Evolutionary conservation across 2,888 invertebrate species (phyloP).

Genomic region (Seladonia tumulorum): DNA sequence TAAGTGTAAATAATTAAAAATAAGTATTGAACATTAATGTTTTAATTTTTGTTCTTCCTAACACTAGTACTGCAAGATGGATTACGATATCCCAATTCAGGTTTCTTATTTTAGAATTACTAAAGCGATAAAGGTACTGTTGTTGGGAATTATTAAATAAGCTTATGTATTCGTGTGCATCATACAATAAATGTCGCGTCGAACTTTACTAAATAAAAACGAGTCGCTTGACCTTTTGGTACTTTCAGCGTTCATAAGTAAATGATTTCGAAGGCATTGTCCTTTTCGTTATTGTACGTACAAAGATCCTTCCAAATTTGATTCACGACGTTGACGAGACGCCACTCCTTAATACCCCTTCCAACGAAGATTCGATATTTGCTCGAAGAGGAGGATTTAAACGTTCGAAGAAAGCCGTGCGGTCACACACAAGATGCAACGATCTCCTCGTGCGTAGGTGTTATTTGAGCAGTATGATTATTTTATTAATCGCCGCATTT

Average conservation of each 20-base stretch:
- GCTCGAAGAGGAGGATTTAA: slow-evolving; percentile 66
- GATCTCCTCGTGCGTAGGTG: slow-evolving; percentile 42
- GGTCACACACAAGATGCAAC: slow-evolving; percentile 63
- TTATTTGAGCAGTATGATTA: slow-evolving; percentile 66
- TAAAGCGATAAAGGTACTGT: not conserved
- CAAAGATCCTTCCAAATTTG: slow-evolving; percentile 9
- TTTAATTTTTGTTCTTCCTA: not conserved
- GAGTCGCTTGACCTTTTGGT: not conserved
- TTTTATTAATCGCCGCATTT: slow-evolving; percentile 61
- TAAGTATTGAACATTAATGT: not conserved
- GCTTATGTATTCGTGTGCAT: not conserved
- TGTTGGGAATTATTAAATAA: not conserved
- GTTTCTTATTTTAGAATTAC: not conserved
- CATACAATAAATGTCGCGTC: not conserved
- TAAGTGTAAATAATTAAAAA: not conserved
- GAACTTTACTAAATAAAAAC: not conserved
- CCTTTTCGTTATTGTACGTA: not conserved
- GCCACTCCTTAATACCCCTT: slow-evolving; percentile 48
- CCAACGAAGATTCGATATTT: slow-evolving; percentile 35
- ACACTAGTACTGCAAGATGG: not conserved
- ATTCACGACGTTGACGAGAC: slow-evolving; percentile 11
- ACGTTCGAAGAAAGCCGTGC: slow-evolving; percentile 56
- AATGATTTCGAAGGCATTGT: not conserved
- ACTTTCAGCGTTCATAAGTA: not conserved
- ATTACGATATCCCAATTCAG: not conserved